A percentile compares a stretch with the other conserved stretches of the same genome.
phyloP scores from a whole-genome alignment of 2,113 vertebrate genomes.

The Paralichthys olivaceus region DNA sequence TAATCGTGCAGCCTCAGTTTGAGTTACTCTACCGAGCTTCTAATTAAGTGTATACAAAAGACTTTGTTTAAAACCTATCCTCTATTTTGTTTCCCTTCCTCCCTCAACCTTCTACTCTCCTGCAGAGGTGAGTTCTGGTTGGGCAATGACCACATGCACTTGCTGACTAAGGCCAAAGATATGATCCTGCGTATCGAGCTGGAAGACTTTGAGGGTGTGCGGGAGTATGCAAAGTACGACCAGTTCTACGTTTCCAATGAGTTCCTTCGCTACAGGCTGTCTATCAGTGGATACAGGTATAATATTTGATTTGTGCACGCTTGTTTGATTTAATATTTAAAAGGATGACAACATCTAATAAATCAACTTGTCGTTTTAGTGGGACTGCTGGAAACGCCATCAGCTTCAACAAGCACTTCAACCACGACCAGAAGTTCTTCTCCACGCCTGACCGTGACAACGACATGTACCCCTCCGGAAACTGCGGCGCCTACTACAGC shows the following conservation, averaged over 20 bases:
- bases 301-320: background rate
- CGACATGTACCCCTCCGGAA: constrained; percentile 91
- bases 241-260: constrained; percentile 95
- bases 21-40: constrained; percentile 17
- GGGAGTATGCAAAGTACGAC: constrained; percentile 90
- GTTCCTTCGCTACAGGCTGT: constrained; percentile 90
- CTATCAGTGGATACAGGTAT: constrained; percentile 86
- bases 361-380: constrained; percentile 57
- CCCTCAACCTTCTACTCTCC: background rate
- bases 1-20: too few species aligned
- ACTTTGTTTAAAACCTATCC: constrained; percentile 15
- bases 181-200: constrained; percentile 94
- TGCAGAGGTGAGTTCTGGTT: constrained; percentile 91
- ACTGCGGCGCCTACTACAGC: constrained; percentile 93
- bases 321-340: background rate
- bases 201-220: constrained; percentile 90
- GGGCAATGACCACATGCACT: constrained; percentile 94
- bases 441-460: constrained; percentile 94
- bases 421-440: constrained; percentile 95
- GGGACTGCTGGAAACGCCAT: constrained; percentile 95
- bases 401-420: constrained; percentile 88
- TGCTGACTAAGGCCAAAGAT: constrained; percentile 91
- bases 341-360: constrained; percentile 1
- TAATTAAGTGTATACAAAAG: constrained; percentile 18
- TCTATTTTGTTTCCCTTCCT: background rate